Evolutionary conservation across 2,113 vertebrate genomes (phyloP), one percentile per base, ranked within the genome.

Genomic region (Galbula dea): DNA sequence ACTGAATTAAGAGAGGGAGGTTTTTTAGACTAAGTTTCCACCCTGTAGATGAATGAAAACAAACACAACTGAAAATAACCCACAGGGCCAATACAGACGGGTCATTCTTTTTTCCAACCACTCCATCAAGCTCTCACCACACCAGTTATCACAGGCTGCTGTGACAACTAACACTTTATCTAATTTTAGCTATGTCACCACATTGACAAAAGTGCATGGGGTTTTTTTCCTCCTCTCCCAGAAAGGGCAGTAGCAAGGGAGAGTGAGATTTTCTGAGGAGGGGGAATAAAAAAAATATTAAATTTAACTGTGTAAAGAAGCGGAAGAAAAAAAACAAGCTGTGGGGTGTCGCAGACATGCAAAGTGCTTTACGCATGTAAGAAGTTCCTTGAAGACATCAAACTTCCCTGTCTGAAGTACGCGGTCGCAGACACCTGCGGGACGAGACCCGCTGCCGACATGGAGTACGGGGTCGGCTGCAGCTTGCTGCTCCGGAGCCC

Each of bases 51-150:
- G 27, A 85, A 46, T 11, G 51, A 54, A 49, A 73, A 55, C 30
- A 58, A 57, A 21, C 29, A 55, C 29, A 67, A 61, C 34, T 17
- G 16, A 62, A 71, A 73, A n/a, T n/a, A n/a, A 73, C 36, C 26
- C 69, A n/a, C 58, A 46, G n/a, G 43, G 61, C 46, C 55, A 74
- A 49, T 1, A 66, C 23, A 68, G 11, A 16, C 21, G 54, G 37
- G 49, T 84, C 62, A 45, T 54, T 78, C 39, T 65, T 81, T 86
- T 89, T 96, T 87, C 89, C 89, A 86, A n/a, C 88, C 75, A 45
- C 82, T 8, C 13, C n/a, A 46, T 8, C 22, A 41, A 71, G 61
- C 12, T 3, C 37, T 48, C 19, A 12, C 69, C 43, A 1, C 0
- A 11, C 43, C 2, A 29, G 23, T 29, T 36, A 59, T 26, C 13